Percentiles rank a stretch among this genome's conserved stretches.
Conservation (phyloP, 2,797 vertebrate species). For the Pyrocephalus nanus region DNA sequence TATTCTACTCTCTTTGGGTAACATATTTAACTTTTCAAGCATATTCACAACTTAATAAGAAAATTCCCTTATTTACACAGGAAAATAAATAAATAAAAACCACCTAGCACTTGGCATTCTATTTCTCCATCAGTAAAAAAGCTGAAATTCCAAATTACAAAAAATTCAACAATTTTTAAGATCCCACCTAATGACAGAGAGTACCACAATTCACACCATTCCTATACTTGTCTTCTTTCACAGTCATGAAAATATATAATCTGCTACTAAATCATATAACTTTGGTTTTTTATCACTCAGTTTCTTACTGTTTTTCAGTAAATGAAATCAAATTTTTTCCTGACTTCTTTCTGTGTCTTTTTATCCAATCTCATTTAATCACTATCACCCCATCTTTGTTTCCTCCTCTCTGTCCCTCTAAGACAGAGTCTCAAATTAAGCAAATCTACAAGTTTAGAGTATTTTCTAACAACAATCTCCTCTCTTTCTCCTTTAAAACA, state of each 20-base stretch:
- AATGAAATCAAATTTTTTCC: not conserved
- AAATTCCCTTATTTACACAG: not conserved
- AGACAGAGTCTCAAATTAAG: not conserved
- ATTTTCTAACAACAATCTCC: not conserved
- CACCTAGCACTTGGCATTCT: accelerated
- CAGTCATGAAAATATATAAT: not conserved
- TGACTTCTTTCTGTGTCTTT: not conserved
- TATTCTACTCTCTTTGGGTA: not conserved
- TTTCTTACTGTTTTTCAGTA: not conserved
- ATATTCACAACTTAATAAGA: not conserved
- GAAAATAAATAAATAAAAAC: no score
- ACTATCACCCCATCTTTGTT: not conserved
- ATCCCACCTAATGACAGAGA: not conserved
- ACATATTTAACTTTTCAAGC: not conserved
- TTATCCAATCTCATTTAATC: not conserved
- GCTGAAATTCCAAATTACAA: not conserved
- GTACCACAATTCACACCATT: not conserved
- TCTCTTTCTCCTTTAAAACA: not conserved
- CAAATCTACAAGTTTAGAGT: not conserved
- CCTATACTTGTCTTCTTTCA: not conserved
- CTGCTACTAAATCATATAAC: not conserved
- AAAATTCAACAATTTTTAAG: not conserved
- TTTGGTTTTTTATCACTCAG: not conserved
- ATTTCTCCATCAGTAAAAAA: not conserved
- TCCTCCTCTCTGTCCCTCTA: not conserved